A percentile compares a stretch with the other conserved stretches of the same genome.
phyloP scores from a whole-genome alignment of 2,113 vertebrate genomes.

The Ameiurus melas region DNA sequence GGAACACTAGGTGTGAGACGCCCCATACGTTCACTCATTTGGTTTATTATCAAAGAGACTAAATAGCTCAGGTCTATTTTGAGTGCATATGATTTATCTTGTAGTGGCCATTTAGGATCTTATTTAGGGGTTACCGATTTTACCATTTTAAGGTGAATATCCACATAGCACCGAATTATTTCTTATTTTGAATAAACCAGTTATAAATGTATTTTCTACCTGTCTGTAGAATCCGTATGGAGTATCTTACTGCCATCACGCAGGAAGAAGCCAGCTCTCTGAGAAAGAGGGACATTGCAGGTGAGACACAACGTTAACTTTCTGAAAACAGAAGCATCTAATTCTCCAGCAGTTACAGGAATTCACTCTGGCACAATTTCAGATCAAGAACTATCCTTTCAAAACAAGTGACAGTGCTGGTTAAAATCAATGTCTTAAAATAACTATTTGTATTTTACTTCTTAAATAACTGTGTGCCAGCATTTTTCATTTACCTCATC shows the following conservation, averaged over 20 bases:
- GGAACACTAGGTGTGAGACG: background rate
- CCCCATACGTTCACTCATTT: background rate
- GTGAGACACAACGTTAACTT: slow-evolving; percentile 63
- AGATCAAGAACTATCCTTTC: background rate
- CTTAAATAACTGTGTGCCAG: background rate
- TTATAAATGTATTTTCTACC: slow-evolving; percentile 2
- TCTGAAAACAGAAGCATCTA: background rate
- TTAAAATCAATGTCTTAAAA: background rate
- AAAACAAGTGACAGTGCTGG: background rate
- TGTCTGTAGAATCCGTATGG: slow-evolving; percentile 84
- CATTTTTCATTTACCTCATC: background rate
- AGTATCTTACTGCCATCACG: slow-evolving; percentile 90
- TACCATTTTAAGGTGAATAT: background rate
- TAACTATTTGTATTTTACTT: background rate
- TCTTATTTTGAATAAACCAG: background rate
- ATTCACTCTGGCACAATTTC: background rate
- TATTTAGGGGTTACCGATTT: background rate
- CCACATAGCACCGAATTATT: background rate
- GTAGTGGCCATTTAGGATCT: background rate
- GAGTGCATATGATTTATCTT: background rate
- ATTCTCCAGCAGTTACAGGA: background rate
- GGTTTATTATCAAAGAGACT: background rate
- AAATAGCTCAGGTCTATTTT: slow-evolving; percentile 7
- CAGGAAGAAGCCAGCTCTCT: slow-evolving; percentile 89
- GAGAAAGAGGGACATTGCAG: slow-evolving; percentile 85